phyloP scores from a whole-genome alignment of 2,797 vertebrate species.

The Typhlichthys eigenmanni region DNA sequence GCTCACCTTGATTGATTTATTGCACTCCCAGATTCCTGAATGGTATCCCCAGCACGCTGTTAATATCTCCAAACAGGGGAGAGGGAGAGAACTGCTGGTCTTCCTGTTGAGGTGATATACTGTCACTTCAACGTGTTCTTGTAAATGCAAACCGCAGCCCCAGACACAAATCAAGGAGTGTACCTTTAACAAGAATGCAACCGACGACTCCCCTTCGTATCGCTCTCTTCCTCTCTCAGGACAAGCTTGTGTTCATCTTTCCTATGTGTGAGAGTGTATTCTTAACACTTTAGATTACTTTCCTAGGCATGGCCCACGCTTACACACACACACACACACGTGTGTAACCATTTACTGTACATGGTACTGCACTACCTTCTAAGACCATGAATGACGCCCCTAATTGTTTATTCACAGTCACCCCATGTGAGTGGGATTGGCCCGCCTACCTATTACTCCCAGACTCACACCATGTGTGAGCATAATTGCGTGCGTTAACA shows the following conservation, averaged over 20 bases:
- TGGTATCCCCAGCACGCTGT: no score
- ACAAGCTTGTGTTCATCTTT: background rate
- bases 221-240: background rate
- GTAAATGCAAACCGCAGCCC: no score
- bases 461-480: slow-evolving; percentile 14
- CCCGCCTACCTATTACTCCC: slow-evolving; percentile 16
- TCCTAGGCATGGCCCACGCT: slow-evolving; percentile 9
- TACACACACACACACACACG: slow-evolving; percentile 20
- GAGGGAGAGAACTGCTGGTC: no score
- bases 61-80: no score
- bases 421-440: slow-evolving; percentile 38
- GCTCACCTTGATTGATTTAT: no score
- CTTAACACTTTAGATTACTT: slow-evolving; percentile 39
- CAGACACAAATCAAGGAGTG: no score
- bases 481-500: slow-evolving; percentile 9
- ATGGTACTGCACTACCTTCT: background rate
- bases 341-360: slow-evolving; percentile 10
- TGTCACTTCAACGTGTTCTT: no score
- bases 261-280: slow-evolving; percentile 3
- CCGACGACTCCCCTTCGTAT: background rate
- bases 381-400: slow-evolving; percentile 41
- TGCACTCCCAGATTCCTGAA: no score
- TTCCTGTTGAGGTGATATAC: no score
- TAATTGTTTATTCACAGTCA: slow-evolving; percentile 50
- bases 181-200: no score